Conservation (phyloP, 2,888 invertebrate genomes). For the Clistopyga incitator region DNA sequence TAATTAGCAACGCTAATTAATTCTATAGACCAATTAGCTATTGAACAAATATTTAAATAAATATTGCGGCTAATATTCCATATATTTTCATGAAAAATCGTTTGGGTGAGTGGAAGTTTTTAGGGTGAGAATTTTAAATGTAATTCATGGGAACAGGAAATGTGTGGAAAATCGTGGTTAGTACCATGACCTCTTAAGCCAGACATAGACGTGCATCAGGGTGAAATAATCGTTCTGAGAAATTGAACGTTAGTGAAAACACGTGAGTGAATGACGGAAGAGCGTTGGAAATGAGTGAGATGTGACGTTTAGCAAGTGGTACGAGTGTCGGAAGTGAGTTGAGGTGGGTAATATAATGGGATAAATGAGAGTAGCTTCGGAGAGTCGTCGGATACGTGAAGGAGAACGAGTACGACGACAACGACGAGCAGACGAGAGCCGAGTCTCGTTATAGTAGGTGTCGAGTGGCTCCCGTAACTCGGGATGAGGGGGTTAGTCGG, state of each 20-base stretch:
- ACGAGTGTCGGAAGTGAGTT: slow-evolving; percentile 36
- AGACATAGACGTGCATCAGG: not conserved
- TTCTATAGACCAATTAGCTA: not conserved
- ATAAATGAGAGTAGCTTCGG: slow-evolving; percentile 29
- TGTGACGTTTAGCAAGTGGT: slow-evolving; percentile 27
- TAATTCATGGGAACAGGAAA: not conserved
- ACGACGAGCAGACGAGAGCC: slow-evolving; percentile 17
- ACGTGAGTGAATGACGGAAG: slow-evolving; percentile 2
- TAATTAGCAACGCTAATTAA: not conserved
- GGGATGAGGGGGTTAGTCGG: slow-evolving; percentile 44
- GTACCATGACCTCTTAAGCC: not conserved
- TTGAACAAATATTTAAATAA: not conserved
- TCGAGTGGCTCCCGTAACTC: slow-evolving; percentile 56
- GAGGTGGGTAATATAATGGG: slow-evolving; percentile 28
- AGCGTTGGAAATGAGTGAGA: not conserved
- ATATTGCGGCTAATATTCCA: too few species aligned
- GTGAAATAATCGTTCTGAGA: slow-evolving; percentile 15
- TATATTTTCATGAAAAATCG: too few species aligned
- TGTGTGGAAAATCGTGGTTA: not conserved
- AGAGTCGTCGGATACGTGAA: slow-evolving; percentile 25
- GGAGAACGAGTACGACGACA: slow-evolving; percentile 20
- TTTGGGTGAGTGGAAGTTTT: too few species aligned
- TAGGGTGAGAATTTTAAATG: too few species aligned
- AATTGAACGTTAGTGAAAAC: slow-evolving; percentile 1
- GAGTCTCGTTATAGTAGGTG: slow-evolving; percentile 46